phyloP scores from a whole-genome alignment of 1,140 invertebrate species.

The Trichonephila inaurata region DNA sequence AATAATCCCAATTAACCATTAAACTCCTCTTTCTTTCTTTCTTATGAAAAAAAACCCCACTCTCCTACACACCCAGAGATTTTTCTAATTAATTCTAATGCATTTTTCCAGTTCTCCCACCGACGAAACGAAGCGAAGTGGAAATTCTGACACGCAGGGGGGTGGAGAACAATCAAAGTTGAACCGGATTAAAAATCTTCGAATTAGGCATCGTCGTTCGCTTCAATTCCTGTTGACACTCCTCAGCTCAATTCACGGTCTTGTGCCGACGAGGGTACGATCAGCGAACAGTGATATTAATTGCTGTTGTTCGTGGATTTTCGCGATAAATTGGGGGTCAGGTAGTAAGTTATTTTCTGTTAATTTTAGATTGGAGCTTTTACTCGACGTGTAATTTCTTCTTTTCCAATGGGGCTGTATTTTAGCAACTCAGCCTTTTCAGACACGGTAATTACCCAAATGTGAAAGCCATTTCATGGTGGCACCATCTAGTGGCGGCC shows the following conservation, averaged over 20 bases:
- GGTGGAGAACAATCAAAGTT: conserved; percentile 8
- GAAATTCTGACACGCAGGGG: conserved; percentile 27
- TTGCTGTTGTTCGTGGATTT: background rate
- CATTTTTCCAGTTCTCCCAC: conserved; percentile 2
- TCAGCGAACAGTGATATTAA: background rate
- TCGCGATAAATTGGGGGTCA: background rate
- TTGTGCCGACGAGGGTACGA: background rate
- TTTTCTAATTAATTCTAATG: conserved; percentile 43
- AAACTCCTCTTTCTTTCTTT: background rate
- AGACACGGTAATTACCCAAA: too few relatives aligned
- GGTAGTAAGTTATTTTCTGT: background rate
- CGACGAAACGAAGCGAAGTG: conserved; percentile 14
- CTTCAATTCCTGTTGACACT: conserved; percentile 26
- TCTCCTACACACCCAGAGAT: background rate
- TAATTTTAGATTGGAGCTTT: too few relatives aligned
- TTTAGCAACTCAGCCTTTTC: too few relatives aligned
- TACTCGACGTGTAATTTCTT: too few relatives aligned
- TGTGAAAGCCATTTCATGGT: too few relatives aligned
- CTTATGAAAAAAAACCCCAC: background rate
- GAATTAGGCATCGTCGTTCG: conserved; percentile 14
- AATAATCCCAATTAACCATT: background rate
- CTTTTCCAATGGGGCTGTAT: too few relatives aligned
- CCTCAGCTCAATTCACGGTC: background rate
- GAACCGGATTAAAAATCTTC: conserved; percentile 24
- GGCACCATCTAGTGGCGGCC: too few relatives aligned